Evolutionary conservation across 2,888 invertebrate species (phyloP), one percentile per base, ranked within the genome.

Genomic region (Ormyrus thymus): DNA sequence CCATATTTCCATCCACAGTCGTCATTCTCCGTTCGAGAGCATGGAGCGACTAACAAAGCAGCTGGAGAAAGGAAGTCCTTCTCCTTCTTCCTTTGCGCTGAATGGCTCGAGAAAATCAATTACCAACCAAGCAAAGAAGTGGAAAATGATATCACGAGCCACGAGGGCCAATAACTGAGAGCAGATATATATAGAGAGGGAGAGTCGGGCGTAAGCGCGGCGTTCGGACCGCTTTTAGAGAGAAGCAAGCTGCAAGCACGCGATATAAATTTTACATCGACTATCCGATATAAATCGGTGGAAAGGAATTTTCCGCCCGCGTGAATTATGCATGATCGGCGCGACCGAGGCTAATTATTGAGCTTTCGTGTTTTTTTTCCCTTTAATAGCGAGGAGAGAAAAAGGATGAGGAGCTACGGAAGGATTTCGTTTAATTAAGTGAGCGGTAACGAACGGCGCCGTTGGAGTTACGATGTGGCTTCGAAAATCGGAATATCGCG

Each of bases 71-170:
- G 29, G 29, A 29, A 29, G 29, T 29, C 29, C 29, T 29, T 2
- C 29, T 29, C 29, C 29, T 29, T 29, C 29, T 29, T 29, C 29
- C 29, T 29, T 29, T 29, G 13, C 74, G 71, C 74, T 82, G 84
- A 84, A 82, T 82, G 83, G 81, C 81, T 70, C 73, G 81, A 78
- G 50, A 71, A 71, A 86, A 85, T 85, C 85, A 84, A 86, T 86
- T 86, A 86, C 82, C 82, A 81, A 79, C 6, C 77, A 15, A 8
- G 45, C 62, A 61, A 56, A 81, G 81, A 78, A 71, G 80, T 81
- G 85, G 85, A 86, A 86, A 86, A 86, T 85, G 82, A 85, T 84
- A 86, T 84, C 75, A 75, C 29, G 13, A 55, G 46, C 11, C 7
- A n/a, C 64, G 1, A 15, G 13, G 13, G 64, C 50, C 6, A 50